phyloP scores from a whole-genome alignment of 1,140 invertebrate species.

The Pinna nobilis region DNA sequence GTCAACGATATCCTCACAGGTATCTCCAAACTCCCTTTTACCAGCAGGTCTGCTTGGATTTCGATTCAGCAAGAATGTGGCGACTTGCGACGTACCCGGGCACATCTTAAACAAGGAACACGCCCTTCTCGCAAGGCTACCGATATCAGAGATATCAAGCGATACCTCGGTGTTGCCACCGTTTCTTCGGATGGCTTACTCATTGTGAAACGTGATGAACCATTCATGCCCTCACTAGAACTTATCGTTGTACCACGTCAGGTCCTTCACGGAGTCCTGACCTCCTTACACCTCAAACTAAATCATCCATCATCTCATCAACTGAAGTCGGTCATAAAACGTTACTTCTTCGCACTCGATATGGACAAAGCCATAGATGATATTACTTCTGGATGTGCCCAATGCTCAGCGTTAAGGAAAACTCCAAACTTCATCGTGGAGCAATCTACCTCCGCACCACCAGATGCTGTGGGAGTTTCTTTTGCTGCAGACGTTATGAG shows the following conservation, averaged over 20 bases:
- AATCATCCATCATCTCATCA: conserved; percentile 35
- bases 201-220: conserved; percentile 19
- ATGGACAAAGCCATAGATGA: conserved; percentile 14
- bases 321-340: conserved; percentile 35
- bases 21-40: conserved; percentile 17
- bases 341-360: conserved; percentile 49
- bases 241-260: conserved; percentile 44
- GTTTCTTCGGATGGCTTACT: conserved; percentile 41
- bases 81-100: conserved; percentile 22
- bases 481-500: conserved; percentile 11
- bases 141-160: conserved; percentile 41
- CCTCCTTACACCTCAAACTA: conserved; percentile 39
- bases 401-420: conserved; percentile 33
- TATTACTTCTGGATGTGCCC: conserved; percentile 34
- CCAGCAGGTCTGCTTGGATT: conserved; percentile 33
- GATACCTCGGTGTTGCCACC: conserved; percentile 21
- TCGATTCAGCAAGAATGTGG: conserved; percentile 25
- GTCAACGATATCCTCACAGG: conserved; percentile 9
- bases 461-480: not conserved
- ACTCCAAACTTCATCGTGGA: not conserved
- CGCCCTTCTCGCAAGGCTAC: conserved; percentile 20
- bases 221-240: conserved; percentile 29
- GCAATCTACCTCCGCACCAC: conserved; percentile 37
- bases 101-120: conserved; percentile 33
- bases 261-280: conserved; percentile 45